These are phyloP conservation scores for Lineus longissimus DNA, from an alignment of 1,140 invertebrate genomes.

Conservation along the genomic window DNA sequence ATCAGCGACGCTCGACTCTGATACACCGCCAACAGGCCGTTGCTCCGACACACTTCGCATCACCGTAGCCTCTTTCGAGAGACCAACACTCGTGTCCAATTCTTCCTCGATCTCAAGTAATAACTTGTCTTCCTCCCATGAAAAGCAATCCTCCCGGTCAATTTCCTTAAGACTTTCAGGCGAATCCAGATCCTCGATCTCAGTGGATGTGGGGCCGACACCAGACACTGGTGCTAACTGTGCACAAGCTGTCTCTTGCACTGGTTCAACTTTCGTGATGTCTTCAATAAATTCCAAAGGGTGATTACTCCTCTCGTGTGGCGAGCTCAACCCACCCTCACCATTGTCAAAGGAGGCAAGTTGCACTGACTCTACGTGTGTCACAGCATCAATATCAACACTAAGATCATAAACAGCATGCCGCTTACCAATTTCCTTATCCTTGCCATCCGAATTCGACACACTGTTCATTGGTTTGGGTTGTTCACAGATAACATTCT, in stretches of 20 bases:
- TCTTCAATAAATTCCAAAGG: background rate
- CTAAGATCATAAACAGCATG: conserved; percentile 1
- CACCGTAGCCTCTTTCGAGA: too few species aligned
- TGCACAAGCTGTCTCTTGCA: background rate
- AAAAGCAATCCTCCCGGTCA: conserved; percentile 47
- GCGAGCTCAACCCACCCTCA: background rate
- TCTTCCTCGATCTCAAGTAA: conserved; percentile 39
- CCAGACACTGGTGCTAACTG: background rate
- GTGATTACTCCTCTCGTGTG: background rate
- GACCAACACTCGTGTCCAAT: conserved; percentile 4
- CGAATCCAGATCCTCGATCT: conserved; percentile 43
- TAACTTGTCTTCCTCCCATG: conserved; percentile 45
- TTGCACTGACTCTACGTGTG: conserved; percentile 34
- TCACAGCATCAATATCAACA: conserved; percentile 24
- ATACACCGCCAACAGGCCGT: too few species aligned
- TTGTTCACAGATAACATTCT: too few species aligned
- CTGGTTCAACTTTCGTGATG: background rate
- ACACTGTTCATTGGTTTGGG: too few species aligned
- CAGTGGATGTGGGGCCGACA: background rate
- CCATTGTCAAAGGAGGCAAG: conserved; percentile 7
- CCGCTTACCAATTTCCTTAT: too few species aligned
- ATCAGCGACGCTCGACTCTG: too few species aligned
- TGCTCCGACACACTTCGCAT: too few species aligned
- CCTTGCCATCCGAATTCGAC: too few species aligned
- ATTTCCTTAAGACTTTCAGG: conserved; percentile 46